phyloP scores from a whole-genome alignment of 2,797 vertebrate species.

The Cossypha heuglini region DNA sequence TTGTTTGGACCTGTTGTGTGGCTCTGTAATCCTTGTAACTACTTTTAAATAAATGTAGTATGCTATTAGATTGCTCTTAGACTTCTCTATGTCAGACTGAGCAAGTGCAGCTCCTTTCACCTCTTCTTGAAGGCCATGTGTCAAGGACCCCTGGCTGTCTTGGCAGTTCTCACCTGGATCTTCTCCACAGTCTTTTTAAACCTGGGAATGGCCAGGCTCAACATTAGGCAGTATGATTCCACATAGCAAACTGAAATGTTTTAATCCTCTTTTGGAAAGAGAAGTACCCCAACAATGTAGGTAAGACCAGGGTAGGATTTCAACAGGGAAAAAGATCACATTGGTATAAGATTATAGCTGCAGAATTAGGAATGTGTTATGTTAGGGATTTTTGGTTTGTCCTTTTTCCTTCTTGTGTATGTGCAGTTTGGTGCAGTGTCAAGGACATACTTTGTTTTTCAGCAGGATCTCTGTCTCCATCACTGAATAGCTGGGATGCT shows the following conservation, averaged over 20 bases:
- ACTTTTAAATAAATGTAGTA: not conserved
- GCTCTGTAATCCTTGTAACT: not conserved
- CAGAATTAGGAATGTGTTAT: not conserved
- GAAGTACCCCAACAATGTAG: not conserved
- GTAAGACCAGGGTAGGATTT: not conserved
- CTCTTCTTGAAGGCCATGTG: not conserved
- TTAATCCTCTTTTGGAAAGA: not conserved
- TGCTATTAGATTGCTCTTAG: not conserved
- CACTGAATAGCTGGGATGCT: not conserved
- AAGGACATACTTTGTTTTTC: not conserved
- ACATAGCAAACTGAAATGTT: not conserved
- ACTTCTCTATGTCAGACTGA: not conserved
- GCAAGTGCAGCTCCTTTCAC: not conserved
- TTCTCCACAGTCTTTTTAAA: not conserved
- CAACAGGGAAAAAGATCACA: not conserved
- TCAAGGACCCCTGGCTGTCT: not conserved
- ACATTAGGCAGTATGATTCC: not conserved
- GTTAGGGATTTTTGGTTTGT: not conserved
- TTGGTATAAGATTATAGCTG: not conserved
- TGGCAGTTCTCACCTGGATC: not conserved
- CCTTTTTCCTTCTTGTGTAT: not conserved
- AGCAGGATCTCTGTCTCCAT: not conserved
- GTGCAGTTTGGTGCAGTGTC: not conserved
- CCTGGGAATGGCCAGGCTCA: not conserved
- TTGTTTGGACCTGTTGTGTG: not conserved